A percentile compares a stretch with the other conserved stretches of the same genome.
Evolutionary conservation across 92 coral and sea anemone genomes (phyloP).

Genomic region (Hydrozoanthus gracilis): DNA sequence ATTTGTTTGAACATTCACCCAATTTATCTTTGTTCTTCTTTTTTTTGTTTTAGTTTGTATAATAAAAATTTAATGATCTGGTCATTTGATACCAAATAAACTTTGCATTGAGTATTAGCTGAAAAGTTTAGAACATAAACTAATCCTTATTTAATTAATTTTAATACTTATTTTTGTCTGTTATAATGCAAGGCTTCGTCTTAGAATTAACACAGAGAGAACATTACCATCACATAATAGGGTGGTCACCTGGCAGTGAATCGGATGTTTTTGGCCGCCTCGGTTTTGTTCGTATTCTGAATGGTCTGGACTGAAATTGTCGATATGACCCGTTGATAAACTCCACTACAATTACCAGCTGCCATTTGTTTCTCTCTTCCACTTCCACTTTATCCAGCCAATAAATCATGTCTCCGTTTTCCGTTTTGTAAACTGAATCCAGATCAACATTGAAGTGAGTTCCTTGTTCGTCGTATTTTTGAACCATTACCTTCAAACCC

Average conservation of each 20-base stretch:
- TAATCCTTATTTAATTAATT: too few relatives aligned
- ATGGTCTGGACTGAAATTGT: constrained; percentile 65
- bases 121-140: too few relatives aligned
- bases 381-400: constrained; percentile 88
- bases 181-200: too few relatives aligned
- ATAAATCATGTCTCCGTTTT: constrained; percentile 71
- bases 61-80: too few relatives aligned
- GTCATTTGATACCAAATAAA: too few relatives aligned
- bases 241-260: constrained; percentile 26
- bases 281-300: constrained; percentile 89
- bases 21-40: too few relatives aligned
- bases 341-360: constrained; percentile 61
- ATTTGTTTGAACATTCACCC: too few relatives aligned
- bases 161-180: too few relatives aligned
- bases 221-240: background rate
- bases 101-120: too few relatives aligned
- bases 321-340: constrained; percentile 63
- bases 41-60: too few relatives aligned
- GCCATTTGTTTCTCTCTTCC: constrained; percentile 82
- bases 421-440: constrained; percentile 86
- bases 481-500: constrained; percentile 60
- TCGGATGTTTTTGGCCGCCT: constrained; percentile 50
- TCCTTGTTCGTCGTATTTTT: constrained; percentile 37
- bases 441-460: constrained; percentile 76
- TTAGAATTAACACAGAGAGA: too few relatives aligned